Evolutionary conservation across 1,140 invertebrate genomes (phyloP).

Genomic region (Leptinotarsa defecta): DNA sequence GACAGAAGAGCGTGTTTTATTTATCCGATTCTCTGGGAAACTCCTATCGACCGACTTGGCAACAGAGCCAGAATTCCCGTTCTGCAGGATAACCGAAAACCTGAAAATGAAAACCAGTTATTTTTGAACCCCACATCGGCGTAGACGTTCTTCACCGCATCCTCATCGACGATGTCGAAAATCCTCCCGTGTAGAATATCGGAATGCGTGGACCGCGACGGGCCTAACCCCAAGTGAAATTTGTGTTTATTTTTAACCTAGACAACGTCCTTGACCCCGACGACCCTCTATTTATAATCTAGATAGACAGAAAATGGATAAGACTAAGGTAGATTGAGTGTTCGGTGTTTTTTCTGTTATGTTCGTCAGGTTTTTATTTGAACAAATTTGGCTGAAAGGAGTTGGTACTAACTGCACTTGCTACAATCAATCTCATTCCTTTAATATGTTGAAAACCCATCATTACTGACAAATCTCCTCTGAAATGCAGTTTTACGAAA

Average conservation of each 20-base stretch:
- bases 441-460: no score
- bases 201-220: neutral
- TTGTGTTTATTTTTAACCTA: constrained; percentile 35
- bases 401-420: neutral
- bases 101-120: constrained; percentile 37
- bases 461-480: no score
- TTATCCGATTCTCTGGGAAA: neutral
- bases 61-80: constrained; percentile 20
- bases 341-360: constrained; percentile 32
- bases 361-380: neutral
- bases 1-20: neutral
- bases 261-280: constrained; percentile 36
- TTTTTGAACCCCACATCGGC: constrained; percentile 34
- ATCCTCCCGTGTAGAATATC: constrained; percentile 13
- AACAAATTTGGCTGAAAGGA: neutral
- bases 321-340: constrained; percentile 37
- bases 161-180: constrained; percentile 15
- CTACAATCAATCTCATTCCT: no score
- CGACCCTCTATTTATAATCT: constrained; percentile 36
- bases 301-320: constrained; percentile 26
- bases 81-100: constrained; percentile 34
- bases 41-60: neutral
- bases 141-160: constrained; percentile 27
- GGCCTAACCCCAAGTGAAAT: constrained; percentile 28
- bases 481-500: no score